Evolutionary conservation across 1,140 invertebrate genomes (phyloP).

Genomic region (Cyclina sinensis): DNA sequence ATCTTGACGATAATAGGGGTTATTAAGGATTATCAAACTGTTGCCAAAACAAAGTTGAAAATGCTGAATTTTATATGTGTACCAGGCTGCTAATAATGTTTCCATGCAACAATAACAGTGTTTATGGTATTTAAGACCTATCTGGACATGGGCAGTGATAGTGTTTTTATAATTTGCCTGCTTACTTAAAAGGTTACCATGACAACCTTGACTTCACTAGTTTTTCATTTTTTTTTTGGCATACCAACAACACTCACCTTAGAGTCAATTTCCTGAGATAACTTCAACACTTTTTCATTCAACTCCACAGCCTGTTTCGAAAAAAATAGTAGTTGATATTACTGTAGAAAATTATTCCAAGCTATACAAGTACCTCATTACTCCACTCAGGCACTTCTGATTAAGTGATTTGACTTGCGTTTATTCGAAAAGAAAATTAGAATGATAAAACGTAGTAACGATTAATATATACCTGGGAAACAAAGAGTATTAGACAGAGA

Average conservation of each 20-base stretch:
- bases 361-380: background rate
- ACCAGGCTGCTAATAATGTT: too few relatives aligned
- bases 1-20: too few relatives aligned
- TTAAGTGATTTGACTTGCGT: background rate
- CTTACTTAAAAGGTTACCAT: too few relatives aligned
- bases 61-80: too few relatives aligned
- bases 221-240: slow-evolving; percentile 37
- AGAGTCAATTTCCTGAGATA: slow-evolving; percentile 75
- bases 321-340: background rate
- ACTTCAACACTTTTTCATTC: slow-evolving; percentile 76
- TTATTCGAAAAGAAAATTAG: background rate
- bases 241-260: slow-evolving; percentile 72
- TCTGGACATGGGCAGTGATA: too few relatives aligned
- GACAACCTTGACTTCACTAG: too few relatives aligned
- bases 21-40: too few relatives aligned
- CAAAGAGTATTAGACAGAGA: background rate
- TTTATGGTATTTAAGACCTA: too few relatives aligned
- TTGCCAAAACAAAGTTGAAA: too few relatives aligned
- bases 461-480: slow-evolving; percentile 18
- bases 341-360: background rate
- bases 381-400: background rate
- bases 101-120: too few relatives aligned
- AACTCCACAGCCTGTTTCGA: slow-evolving; percentile 78
- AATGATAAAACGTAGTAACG: background rate
- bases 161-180: too few relatives aligned